Base-by-base conservation (phyloP, 1,140 invertebrate genomes). In the Drosophila tani region DNA sequence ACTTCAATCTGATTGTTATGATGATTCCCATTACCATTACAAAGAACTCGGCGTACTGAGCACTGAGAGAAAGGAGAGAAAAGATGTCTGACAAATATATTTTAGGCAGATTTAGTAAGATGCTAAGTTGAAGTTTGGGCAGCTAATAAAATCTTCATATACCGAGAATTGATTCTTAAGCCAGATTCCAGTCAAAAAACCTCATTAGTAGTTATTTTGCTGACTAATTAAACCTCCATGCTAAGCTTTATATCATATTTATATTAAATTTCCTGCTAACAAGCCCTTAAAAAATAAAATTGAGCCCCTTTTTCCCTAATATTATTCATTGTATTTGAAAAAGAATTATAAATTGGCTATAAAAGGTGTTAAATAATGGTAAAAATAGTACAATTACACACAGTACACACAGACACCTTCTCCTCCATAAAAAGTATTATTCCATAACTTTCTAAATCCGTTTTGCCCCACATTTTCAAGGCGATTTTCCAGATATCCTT, bases 1-100 rank as follows among this genome's bases (percentile, higher is more conserved):
- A 79, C 35, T 73, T 76, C 57, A 66, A 51, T 62, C 56, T 74
- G 70, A 70, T 81, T 81, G 80, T 77, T 77, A 79, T 82, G 67
- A 75, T 86, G 74, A 82, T 85, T 79, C 50, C 64, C 66, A 62
- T 60, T 67, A 74, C 49, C 66, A 60, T 73, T 40, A 45, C 57
- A 46, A 38, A 56, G 32, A 50, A 50, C 43, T 50, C 11, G 32
- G 29, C 14, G 5, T 5, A 11, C 21, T 5, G 38, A 47, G 47
- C 71, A 49, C 41, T 53, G 62, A 24, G 19, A 40, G 19, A 56
- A 56, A 24, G 50, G n/a, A 32, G n/a, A 14, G 8, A 1, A 9
- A 9, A 21, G 5, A 6, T 2, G 0, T 9, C n/a, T 15, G 1
- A 3, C 3, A 4, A n/a, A 27, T 3, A 15, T 15, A 24, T 24